A percentile compares a stretch with the other conserved stretches of the same genome.
phyloP scores from a whole-genome alignment of 64 coral and sea anemone genomes.

The Pachyseris speciosa region DNA sequence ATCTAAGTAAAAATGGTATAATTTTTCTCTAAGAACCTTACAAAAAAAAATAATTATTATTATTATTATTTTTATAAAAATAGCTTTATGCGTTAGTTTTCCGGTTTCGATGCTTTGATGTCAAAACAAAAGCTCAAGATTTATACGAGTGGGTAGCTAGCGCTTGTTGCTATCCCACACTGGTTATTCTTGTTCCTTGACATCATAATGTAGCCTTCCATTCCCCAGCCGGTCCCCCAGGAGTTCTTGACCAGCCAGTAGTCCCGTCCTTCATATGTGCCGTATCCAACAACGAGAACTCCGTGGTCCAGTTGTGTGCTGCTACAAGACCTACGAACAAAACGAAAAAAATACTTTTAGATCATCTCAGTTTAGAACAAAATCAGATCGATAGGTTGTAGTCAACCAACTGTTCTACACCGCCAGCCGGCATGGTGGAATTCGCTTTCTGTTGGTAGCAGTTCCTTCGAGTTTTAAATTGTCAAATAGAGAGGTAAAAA shows the following conservation, averaged over 20 bases:
- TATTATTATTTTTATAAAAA: no score
- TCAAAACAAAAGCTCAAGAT: not conserved
- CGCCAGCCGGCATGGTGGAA: no score
- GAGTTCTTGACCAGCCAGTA: conserved; percentile 91
- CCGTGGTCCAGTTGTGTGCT: conserved; percentile 64
- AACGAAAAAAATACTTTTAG: not conserved
- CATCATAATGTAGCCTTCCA: conserved; percentile 86
- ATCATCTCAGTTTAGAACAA: not conserved
- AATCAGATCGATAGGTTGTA: no score
- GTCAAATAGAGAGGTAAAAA: no score
- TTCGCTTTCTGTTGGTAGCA: no score
- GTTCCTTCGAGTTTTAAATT: no score
- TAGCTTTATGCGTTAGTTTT: no score
- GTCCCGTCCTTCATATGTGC: conserved; percentile 57
- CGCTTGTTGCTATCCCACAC: conserved; percentile 77
- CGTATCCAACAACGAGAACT: conserved; percentile 80
- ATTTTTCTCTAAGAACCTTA: no score
- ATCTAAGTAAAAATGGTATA: no score
- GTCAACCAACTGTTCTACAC: no score
- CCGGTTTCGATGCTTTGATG: no score
- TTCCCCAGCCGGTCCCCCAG: conserved; percentile 76
- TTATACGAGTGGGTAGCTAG: conserved; percentile 79
- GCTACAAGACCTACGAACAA: conserved; percentile 36
- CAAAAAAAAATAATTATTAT: no score
- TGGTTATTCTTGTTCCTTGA: conserved; percentile 80